Evolutionary conservation across 2,113 vertebrate species (phyloP).

Genomic region (Atherinomorus stipes): DNA sequence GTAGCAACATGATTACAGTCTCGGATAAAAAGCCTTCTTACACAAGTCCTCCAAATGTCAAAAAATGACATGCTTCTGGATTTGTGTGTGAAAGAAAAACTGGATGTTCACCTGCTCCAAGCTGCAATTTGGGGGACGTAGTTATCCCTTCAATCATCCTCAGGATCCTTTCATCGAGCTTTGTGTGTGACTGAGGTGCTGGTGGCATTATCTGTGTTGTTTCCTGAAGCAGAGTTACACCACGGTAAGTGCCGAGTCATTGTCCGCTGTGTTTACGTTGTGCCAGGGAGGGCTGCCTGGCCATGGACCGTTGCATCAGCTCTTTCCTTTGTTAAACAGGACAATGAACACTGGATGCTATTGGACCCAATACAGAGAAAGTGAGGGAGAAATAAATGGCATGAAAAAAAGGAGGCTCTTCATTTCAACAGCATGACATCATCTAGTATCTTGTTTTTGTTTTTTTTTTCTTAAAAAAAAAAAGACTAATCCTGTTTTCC

Average conservation of each 20-base stretch:
- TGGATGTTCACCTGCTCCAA: conserved; percentile 31
- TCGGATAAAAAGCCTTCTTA: conserved; percentile 11
- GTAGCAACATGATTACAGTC: conserved; percentile 34
- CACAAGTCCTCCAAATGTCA: conserved; percentile 19
- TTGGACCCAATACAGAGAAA: conserved; percentile 40
- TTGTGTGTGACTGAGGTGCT: conserved; percentile 28
- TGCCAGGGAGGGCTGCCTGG: conserved; percentile 54
- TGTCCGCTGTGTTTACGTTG: conserved; percentile 60
- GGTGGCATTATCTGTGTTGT: conserved; percentile 40
- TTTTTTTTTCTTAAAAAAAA: no score
- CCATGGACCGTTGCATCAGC: conserved; percentile 67
- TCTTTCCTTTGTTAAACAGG: conserved; percentile 66
- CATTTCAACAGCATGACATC: conserved; percentile 53
- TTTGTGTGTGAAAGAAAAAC: conserved; percentile 31
- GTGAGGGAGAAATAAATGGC: conserved; percentile 6
- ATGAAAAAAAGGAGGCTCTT: conserved; percentile 41
- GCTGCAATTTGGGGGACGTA: conserved; percentile 25
- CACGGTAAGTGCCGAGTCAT: conserved; percentile 57
- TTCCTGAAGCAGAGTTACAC: conserved; percentile 44
- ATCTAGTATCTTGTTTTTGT: conserved; percentile 49
- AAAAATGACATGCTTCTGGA: conserved; percentile 31
- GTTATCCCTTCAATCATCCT: conserved; percentile 57
- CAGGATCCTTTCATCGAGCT: conserved; percentile 45
- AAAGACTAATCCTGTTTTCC: conserved; percentile 63
- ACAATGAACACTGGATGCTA: conserved; percentile 54